A percentile compares a stretch with the other conserved stretches of the same genome.
phyloP scores from a whole-genome alignment of 2,888 invertebrate genomes.

The Melanostoma scalare region DNA sequence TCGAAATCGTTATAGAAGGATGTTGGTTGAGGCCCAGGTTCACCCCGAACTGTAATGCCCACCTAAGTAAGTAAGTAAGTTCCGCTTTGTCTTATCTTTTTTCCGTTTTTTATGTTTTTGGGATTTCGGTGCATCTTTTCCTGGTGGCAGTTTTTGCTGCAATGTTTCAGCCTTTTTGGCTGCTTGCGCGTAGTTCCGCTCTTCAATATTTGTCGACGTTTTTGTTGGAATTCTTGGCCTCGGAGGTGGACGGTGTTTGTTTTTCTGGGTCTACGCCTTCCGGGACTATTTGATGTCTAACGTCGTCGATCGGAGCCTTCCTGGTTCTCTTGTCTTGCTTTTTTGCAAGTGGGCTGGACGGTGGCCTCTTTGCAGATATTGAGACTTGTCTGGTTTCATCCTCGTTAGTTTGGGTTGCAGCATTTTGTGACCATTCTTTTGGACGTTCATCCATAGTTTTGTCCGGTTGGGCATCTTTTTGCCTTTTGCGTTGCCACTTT shows the following conservation, averaged over 20 bases:
- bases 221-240: neutral
- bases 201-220: neutral
- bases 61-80: too few relatives aligned
- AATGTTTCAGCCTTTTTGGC: neutral
- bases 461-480: neutral
- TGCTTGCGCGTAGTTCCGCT: neutral
- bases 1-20: too few relatives aligned
- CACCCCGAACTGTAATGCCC: too few relatives aligned
- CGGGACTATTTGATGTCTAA: neutral
- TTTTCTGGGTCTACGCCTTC: neutral
- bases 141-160: neutral
- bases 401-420: neutral
- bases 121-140: neutral
- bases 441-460: neutral
- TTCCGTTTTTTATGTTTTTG: neutral
- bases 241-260: neutral
- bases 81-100: slow-evolving; percentile 1
- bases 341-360: neutral
- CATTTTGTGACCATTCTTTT: neutral
- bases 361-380: neutral
- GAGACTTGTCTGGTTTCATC: neutral
- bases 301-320: neutral
- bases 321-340: neutral
- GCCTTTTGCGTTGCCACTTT: neutral
- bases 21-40: too few relatives aligned